Evolutionary conservation across 2,888 invertebrate genomes (phyloP).

Genomic region (Eupsilia transversa): DNA sequence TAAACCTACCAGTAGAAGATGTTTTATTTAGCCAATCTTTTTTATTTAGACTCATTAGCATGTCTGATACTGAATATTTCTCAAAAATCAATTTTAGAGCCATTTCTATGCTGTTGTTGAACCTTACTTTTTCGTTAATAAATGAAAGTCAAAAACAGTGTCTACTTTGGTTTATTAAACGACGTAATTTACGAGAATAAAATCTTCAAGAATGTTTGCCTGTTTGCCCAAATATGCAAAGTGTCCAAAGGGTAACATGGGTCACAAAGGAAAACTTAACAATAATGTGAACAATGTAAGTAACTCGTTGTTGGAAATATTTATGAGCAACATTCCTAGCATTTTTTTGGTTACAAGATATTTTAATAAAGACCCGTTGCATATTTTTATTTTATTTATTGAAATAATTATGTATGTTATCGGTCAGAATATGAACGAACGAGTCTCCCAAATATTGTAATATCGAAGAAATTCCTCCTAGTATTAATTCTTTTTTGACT

Average conservation of each 20-base stretch:
- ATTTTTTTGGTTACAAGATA: conserved; percentile 14
- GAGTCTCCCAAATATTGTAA: background rate
- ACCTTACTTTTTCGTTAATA: background rate
- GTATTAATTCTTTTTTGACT: background rate
- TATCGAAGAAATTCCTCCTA: background rate
- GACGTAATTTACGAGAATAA: conserved; percentile 9
- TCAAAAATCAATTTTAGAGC: no score
- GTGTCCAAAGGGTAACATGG: conserved; percentile 38
- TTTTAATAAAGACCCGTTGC: conserved; percentile 19
- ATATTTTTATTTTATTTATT: background rate
- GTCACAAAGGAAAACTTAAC: conserved; percentile 45
- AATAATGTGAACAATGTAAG: conserved; percentile 46
- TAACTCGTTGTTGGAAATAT: conserved; percentile 39
- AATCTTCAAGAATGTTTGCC: conserved; percentile 23
- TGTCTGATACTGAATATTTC: background rate
- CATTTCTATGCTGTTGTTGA: no score
- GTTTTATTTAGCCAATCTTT: background rate
- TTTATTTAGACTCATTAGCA: background rate
- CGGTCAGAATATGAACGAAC: background rate
- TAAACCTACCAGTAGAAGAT: background rate
- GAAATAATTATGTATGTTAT: background rate
- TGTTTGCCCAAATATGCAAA: conserved; percentile 33
- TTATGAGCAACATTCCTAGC: conserved; percentile 13
- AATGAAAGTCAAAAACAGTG: background rate
- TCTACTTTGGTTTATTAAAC: background rate